Percentiles rank a stretch among this genome's conserved stretches.
These are phyloP conservation scores for Smithornis capensis DNA, from an alignment of 2,113 vertebrate species.

Conservation along the genomic window DNA sequence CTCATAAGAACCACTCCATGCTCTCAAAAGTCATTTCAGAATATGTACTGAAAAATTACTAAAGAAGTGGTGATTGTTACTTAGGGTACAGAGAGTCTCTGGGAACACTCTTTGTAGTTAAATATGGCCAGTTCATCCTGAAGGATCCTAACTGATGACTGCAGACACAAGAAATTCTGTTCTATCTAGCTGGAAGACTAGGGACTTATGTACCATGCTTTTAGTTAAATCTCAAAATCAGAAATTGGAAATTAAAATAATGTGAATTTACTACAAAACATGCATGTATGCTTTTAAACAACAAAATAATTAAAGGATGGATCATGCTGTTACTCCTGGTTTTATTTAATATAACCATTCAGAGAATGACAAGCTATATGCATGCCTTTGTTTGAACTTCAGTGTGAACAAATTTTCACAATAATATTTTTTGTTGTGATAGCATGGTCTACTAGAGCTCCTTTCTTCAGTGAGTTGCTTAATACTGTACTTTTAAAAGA, in stretches of 20 bases:
- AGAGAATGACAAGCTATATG: background rate
- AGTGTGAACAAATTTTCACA: background rate
- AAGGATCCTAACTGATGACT: background rate
- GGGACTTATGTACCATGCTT: background rate
- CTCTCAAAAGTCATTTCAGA: background rate
- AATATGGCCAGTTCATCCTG: background rate
- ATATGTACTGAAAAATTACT: background rate
- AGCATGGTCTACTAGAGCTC: background rate
- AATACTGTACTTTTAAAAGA: background rate
- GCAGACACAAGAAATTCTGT: background rate
- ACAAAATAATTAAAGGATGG: fast-evolving
- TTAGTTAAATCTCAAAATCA: background rate
- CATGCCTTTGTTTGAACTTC: background rate
- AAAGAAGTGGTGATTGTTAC: background rate
- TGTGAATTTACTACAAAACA: background rate
- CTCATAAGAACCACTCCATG: background rate
- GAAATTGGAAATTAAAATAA: background rate
- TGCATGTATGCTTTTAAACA: background rate
- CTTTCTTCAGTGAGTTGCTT: background rate
- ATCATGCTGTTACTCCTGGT: background rate
- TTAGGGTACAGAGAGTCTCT: background rate
- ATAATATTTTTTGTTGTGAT: background rate
- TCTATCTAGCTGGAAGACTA: background rate
- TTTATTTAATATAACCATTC: background rate
- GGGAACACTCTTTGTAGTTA: background rate